Conservation (phyloP, 2,888 invertebrate species). For the Melipona beecheii region DNA sequence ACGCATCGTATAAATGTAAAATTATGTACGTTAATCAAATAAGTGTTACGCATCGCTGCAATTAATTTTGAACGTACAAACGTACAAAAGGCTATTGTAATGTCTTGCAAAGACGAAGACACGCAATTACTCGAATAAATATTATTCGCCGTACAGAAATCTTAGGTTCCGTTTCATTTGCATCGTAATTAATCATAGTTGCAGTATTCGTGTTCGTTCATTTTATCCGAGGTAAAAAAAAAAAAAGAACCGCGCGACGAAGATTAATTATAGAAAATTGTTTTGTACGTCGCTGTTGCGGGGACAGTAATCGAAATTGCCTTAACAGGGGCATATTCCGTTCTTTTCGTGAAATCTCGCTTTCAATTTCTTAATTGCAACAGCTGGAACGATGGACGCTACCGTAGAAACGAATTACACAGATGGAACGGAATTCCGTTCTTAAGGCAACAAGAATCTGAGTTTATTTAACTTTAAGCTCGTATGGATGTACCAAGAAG, state of each 20-base stretch:
- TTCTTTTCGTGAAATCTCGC: not conserved
- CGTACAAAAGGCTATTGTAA: not conserved
- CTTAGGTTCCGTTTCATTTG: not conserved
- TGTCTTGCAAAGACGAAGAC: not conserved
- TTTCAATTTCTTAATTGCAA: slow-evolving; percentile 14
- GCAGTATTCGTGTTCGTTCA: not conserved
- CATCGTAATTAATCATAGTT: not conserved
- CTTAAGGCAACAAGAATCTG: not conserved
- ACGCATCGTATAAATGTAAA: too few species aligned
- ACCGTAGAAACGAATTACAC: not conserved
- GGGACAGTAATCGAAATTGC: slow-evolving; percentile 7
- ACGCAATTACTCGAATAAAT: not conserved
- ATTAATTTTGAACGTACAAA: too few species aligned
- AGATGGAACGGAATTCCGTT: slow-evolving; percentile 8
- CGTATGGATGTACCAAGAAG: not conserved
- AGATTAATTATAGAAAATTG: not conserved
- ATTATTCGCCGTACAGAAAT: not conserved
- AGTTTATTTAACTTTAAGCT: not conserved
- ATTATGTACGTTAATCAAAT: too few species aligned
- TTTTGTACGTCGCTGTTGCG: not conserved
- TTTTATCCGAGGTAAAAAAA: not conserved
- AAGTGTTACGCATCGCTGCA: too few species aligned
- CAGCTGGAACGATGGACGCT: not conserved
- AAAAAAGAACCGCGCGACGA: not conserved
- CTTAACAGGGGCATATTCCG: not conserved